phyloP scores from a whole-genome alignment of 2,113 vertebrate species.

The Elanus axillaris region DNA sequence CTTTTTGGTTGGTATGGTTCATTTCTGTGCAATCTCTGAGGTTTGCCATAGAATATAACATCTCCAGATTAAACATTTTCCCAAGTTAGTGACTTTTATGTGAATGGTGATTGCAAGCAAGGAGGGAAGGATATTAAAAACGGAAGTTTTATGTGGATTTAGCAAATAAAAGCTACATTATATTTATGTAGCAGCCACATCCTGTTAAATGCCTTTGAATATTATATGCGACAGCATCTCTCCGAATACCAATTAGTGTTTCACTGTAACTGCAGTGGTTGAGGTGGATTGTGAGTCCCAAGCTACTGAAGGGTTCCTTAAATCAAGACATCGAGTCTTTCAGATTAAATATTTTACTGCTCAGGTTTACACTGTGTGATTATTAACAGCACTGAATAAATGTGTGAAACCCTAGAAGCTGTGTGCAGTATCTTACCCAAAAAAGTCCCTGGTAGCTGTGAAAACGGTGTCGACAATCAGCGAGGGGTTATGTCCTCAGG shows the following conservation, averaged over 20 bases:
- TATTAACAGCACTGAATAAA: background rate
- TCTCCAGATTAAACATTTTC: background rate
- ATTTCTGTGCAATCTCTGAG: background rate
- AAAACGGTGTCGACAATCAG: background rate
- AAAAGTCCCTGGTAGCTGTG: background rate
- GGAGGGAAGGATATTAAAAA: background rate
- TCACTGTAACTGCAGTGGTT: background rate
- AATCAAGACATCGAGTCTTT: background rate
- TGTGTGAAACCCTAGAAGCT: background rate
- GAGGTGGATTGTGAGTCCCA: background rate
- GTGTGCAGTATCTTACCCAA: background rate
- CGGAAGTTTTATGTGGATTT: background rate
- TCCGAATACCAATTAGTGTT: background rate
- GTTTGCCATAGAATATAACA: background rate
- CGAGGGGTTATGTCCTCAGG: background rate
- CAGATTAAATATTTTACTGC: background rate
- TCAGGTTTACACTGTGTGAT: background rate
- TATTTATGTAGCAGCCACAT: background rate
- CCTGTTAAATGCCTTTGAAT: background rate
- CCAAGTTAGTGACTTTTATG: background rate
- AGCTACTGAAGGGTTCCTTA: background rate
- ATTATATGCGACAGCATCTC: background rate
- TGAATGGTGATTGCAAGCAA: background rate
- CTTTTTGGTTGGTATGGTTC: background rate
- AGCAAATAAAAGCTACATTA: background rate